Percentiles rank a stretch among this genome's conserved stretches.
Conservation (phyloP, 2,113 vertebrate species). For the Vicugna pacos region DNA sequence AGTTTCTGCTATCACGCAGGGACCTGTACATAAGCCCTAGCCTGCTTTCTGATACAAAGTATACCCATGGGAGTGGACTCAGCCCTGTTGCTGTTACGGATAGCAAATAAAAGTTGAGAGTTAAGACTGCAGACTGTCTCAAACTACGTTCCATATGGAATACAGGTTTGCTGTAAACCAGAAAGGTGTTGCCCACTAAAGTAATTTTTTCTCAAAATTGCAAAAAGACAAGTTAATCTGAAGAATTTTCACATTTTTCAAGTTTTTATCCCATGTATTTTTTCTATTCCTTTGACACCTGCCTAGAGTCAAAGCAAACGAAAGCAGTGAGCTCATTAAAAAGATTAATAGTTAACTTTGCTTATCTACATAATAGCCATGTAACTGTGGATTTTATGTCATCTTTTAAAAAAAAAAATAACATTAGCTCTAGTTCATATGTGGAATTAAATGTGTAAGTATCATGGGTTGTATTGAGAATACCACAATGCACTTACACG, state of each 20-base stretch:
- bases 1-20: not conserved
- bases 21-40: not conserved
- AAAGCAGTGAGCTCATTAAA: not conserved
- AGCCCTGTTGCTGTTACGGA: not conserved
- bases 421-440: not conserved
- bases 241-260: not conserved
- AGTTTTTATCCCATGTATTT: not conserved
- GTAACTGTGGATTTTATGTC: not conserved
- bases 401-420: not conserved
- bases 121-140: not conserved
- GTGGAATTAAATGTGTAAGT: not conserved
- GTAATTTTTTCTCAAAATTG: slow-evolving; percentile 23
- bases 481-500: not conserved
- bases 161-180: not conserved
- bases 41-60: not conserved
- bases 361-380: not conserved
- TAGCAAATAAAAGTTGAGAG: not conserved
- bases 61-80: not conserved
- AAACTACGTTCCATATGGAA: not conserved
- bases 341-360: slow-evolving; percentile 32
- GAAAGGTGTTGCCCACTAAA: not conserved
- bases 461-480: not conserved
- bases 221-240: slow-evolving; percentile 14
- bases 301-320: not conserved
- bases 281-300: not conserved